Evolutionary conservation across 2,888 invertebrate genomes (phyloP), one percentile per base, ranked within the genome.

Genomic region (Eurois occulta): DNA sequence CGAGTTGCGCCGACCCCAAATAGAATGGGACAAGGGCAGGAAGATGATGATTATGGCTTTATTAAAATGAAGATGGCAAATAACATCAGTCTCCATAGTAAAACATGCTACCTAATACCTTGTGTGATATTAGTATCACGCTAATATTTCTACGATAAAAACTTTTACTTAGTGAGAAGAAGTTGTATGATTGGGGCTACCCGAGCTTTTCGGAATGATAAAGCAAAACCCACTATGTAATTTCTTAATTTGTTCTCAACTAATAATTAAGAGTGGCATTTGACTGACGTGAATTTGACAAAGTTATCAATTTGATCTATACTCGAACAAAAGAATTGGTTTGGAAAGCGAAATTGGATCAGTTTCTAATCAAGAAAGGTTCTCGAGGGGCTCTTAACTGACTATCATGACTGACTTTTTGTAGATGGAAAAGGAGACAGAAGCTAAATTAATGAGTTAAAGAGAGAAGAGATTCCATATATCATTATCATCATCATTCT

Each of bases 341-440:
- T 75, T 62, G 60, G 55, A 80, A 75, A 71, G 71, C 66, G 24
- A 77, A 66, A 66, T 60, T 73, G 58, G 16, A 84, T 74, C 60
- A 62, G 7, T 24, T 62, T 35, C 8, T 48, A 58, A 78, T 83
- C 69, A 64, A 32, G 71, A 84, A 69, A 72, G 67, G 55, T 6
- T n/a, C 18, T 35, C 13, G 13, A 55, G 11, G 48, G n/a, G 52
- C 55, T n/a, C 11, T 41, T 65, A 10, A 72, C 21, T n/a, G 6
- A 6, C 24, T 32, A 2, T 18, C 8, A 72, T n/a, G 7, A 11
- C 38, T 28, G 18, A 60, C 4, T 38, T 43, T 41, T 28, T 24
- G 43, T 43, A 55, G 10, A 38, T 46, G 1, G 43, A 5, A 52
- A 18, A 18, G 21, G 24, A 18, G 11, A 43, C 5, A 52, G 43